Conservation (phyloP, 2,888 invertebrate species). For the Campaea margaritaria region DNA sequence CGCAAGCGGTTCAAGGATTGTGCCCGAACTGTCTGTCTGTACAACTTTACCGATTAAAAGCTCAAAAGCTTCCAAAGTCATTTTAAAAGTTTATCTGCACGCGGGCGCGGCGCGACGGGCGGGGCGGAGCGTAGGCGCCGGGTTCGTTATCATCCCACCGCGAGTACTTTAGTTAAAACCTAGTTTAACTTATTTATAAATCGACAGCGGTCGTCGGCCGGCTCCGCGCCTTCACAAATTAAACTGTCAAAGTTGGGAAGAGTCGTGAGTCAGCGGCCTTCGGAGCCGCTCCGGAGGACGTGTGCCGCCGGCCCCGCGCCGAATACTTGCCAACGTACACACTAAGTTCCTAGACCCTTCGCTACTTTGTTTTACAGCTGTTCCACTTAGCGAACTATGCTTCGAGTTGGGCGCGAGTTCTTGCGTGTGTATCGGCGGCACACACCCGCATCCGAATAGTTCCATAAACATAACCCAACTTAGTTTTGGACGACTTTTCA, state of each 20-base stretch:
- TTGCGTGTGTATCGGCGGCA: constrained; percentile 84
- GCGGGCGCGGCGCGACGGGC: constrained; percentile 65
- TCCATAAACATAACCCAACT: constrained; percentile 86
- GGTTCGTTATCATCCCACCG: constrained; percentile 78
- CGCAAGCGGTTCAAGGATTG: constrained; percentile 86
- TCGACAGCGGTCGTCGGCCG: constrained; percentile 72
- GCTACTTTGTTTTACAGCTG: constrained; percentile 85
- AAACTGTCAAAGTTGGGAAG: constrained; percentile 75
- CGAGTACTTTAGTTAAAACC: constrained; percentile 81
- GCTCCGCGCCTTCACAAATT: constrained; percentile 60
- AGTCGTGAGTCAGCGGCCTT: constrained; percentile 45
- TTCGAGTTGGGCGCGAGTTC: constrained; percentile 84
- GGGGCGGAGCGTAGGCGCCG: constrained; percentile 68
- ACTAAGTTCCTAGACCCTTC: constrained; percentile 85
- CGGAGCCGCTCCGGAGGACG: constrained; percentile 55
- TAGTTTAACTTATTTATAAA: constrained; percentile 83
- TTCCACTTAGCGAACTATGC: constrained; percentile 85
- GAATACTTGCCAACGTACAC: constrained; percentile 77
- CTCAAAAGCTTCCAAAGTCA: constrained; percentile 87
- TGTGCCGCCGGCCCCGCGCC: constrained; percentile 60
- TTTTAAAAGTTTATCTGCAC: constrained; percentile 86
- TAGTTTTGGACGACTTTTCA: constrained; percentile 85
- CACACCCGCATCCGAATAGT: constrained; percentile 84
- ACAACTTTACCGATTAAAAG: constrained; percentile 87
- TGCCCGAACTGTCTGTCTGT: constrained; percentile 86